Evolutionary conservation across 2,113 vertebrate genomes (phyloP).

Genomic region (Pterocles gutturalis): DNA sequence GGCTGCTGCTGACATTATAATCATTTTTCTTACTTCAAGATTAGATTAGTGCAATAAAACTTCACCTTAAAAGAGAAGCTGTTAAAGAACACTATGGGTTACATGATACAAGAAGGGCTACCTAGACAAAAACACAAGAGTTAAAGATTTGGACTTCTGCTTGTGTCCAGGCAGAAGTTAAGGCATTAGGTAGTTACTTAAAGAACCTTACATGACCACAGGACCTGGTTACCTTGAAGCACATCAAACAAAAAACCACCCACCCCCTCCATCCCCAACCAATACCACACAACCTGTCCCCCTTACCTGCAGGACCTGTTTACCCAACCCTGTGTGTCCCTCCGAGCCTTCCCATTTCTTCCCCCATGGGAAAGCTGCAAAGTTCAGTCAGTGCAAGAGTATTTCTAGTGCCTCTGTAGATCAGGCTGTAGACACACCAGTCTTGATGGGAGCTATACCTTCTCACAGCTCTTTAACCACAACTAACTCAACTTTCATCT

Average conservation of each 20-base stretch:
- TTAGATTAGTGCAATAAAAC: slow-evolving; percentile 61
- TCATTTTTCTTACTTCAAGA: slow-evolving; percentile 32
- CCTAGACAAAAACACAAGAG: neutral
- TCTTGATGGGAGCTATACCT: neutral
- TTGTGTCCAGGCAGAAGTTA: neutral
- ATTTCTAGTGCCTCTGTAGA: neutral
- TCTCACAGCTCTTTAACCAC: neutral
- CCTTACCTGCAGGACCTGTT: neutral
- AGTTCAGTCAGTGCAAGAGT: neutral
- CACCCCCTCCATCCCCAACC: neutral
- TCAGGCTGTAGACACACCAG: neutral
- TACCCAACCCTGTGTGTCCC: neutral
- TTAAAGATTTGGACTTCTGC: neutral
- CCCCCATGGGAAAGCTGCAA: neutral
- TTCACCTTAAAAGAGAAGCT: neutral
- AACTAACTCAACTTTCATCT: neutral
- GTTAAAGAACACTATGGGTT: neutral
- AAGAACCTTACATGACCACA: neutral
- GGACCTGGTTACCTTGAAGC: neutral
- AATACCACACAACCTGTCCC: neutral
- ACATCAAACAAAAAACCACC: neutral
- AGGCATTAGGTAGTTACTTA: neutral
- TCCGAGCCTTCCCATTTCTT: neutral
- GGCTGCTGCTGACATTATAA: slow-evolving; percentile 7
- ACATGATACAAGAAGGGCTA: neutral